These are phyloP conservation scores for Elegia similella DNA, from an alignment of 2,888 invertebrate species.

Conservation along the genomic window DNA sequence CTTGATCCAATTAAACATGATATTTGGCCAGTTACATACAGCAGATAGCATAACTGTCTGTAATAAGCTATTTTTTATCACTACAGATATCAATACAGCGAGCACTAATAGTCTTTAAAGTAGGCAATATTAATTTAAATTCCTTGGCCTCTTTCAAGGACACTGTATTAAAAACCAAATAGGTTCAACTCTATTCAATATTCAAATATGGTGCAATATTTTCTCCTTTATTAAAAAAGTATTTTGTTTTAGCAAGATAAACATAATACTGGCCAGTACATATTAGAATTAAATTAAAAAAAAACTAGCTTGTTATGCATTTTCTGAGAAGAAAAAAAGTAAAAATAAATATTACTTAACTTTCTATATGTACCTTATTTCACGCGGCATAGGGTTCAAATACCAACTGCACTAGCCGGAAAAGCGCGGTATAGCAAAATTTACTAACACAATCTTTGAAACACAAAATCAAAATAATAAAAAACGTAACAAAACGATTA, in stretches of 20 bases:
- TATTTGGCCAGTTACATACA: not conserved
- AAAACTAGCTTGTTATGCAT: not conserved
- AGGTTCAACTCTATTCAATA: not conserved
- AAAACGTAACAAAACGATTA: constrained; percentile 20
- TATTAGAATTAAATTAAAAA: not conserved
- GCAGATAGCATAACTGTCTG: not conserved
- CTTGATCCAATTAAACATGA: constrained; percentile 6
- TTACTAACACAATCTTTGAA: constrained; percentile 5
- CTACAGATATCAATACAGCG: not conserved
- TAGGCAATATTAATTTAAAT: constrained; percentile 14
- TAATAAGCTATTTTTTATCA: constrained; percentile 15
- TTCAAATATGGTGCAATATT: not conserved
- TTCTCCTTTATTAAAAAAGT: not conserved
- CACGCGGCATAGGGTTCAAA: constrained; percentile 5
- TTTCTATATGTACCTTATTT: constrained; percentile 15
- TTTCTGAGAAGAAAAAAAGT: not conserved
- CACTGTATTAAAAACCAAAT: constrained; percentile 9
- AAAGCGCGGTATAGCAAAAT: constrained; percentile 17
- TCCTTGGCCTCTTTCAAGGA: constrained; percentile 5
- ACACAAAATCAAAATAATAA: constrained; percentile 18
- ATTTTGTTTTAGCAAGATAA: not conserved
- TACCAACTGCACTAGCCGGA: constrained; percentile 9
- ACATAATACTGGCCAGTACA: not conserved
- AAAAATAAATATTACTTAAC: not conserved
- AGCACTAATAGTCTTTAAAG: constrained; percentile 8